phyloP scores from a whole-genome alignment of 2,888 invertebrate genomes.

The Hyalella azteca region DNA sequence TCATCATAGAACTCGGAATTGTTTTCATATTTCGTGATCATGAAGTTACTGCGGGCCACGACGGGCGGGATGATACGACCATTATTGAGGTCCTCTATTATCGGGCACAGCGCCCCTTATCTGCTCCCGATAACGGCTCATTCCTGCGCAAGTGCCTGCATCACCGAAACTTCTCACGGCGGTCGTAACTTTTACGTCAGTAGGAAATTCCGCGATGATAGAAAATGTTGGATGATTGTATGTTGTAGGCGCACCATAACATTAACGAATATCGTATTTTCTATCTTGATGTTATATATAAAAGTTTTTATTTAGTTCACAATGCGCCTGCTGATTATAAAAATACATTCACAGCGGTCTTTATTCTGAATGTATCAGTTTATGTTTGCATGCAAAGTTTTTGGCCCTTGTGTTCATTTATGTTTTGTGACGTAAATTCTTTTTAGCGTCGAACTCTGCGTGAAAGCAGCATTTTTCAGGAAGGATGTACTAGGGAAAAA shows the following conservation, averaged over 20 bases:
- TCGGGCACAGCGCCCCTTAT: conserved; percentile 11
- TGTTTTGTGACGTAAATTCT: too few species aligned
- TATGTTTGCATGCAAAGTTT: too few species aligned
- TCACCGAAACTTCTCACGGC: not conserved
- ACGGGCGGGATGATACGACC: not conserved
- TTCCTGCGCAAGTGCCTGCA: not conserved
- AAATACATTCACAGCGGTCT: too few species aligned
- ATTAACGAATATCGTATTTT: not conserved
- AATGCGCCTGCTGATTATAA: too few species aligned
- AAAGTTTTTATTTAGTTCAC: too few species aligned
- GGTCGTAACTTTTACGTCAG: not conserved
- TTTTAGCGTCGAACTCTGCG: too few species aligned
- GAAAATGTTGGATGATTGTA: not conserved
- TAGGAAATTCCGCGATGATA: not conserved
- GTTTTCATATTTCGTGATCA: not conserved
- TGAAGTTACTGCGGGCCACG: not conserved
- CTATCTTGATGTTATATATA: too few species aligned
- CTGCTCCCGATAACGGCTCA: conserved; percentile 37
- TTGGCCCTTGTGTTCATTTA: too few species aligned
- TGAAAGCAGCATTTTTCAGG: too few species aligned
- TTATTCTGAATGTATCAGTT: too few species aligned
- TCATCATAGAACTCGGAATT: not conserved
- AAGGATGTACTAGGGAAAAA: too few species aligned
- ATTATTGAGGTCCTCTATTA: conserved; percentile 8
- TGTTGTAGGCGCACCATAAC: not conserved